A percentile compares a stretch with the other conserved stretches of the same genome.
phyloP scores from a whole-genome alignment of 2,113 vertebrate genomes.

The Poicephalus gulielmi region DNA sequence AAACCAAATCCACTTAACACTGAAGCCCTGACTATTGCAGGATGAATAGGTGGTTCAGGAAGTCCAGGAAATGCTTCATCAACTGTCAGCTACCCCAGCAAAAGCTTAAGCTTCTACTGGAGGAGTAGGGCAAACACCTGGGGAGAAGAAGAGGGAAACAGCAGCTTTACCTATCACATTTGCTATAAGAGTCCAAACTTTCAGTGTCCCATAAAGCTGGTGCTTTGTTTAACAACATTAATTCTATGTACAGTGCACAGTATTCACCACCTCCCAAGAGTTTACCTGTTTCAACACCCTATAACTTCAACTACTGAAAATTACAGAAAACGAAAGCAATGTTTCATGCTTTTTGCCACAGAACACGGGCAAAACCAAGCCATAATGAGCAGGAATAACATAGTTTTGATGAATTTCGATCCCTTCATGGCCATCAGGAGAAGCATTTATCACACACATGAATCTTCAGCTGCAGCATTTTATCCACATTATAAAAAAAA shows the following conservation, averaged over 20 bases:
- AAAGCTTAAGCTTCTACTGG: background rate
- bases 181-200: rapidly evolving
- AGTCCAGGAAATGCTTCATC: background rate
- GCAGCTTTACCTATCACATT: background rate
- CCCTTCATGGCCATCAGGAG: background rate
- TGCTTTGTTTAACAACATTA: background rate
- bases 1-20: background rate
- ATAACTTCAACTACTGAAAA: background rate
- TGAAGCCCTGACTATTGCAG: background rate
- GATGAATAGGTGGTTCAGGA: background rate
- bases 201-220: background rate
- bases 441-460: background rate
- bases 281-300: background rate
- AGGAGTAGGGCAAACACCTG: background rate
- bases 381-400: background rate
- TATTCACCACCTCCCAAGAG: background rate
- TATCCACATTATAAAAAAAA: background rate
- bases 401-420: background rate
- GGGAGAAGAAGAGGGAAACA: background rate
- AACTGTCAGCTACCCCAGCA: background rate
- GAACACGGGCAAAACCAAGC: background rate
- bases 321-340: background rate
- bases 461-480: background rate
- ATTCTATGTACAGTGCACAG: rapidly evolving
- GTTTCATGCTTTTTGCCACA: background rate